phyloP scores from a whole-genome alignment of 2,113 vertebrate genomes.

The Centropristis striata region DNA sequence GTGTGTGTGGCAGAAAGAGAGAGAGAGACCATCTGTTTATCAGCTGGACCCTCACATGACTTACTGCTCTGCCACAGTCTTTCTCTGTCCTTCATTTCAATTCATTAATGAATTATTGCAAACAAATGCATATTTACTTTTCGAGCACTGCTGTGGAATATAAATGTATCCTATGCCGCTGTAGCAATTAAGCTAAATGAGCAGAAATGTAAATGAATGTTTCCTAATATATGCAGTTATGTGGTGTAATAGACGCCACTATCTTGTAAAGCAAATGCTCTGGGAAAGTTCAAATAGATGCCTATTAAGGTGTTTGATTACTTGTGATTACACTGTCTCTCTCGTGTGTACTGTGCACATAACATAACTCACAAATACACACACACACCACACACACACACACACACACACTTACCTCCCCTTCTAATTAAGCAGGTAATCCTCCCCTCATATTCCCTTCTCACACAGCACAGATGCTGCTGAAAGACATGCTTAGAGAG shows the following conservation, averaged over 20 bases:
- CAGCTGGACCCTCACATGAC: conserved; percentile 69
- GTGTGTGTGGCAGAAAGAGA: not conserved
- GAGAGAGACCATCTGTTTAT: conserved; percentile 72
- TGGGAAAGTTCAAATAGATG: conserved; percentile 30
- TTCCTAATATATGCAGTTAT: conserved; percentile 18
- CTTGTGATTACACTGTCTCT: conserved; percentile 41
- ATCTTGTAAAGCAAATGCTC: conserved; percentile 42
- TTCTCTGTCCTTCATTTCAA: conserved; percentile 58
- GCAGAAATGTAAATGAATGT: not conserved
- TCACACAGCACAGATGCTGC: conserved; percentile 56
- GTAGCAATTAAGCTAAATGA: conserved; percentile 1
- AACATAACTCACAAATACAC: conserved; percentile 7
- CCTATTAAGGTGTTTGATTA: conserved; percentile 53
- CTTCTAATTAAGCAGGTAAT: conserved; percentile 69
- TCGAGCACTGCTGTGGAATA: not conserved
- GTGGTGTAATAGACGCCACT: not conserved
- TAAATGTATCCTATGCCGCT: not conserved
- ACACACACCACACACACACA: conserved; percentile 7
- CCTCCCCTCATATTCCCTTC: conserved; percentile 34
- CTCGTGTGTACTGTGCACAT: conserved; percentile 10
- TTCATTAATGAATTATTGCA: conserved; percentile 38
- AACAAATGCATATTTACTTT: conserved; percentile 38
- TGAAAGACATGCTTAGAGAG: conserved; percentile 39
- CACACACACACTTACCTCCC: conserved; percentile 40
- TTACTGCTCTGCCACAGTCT: conserved; percentile 55